Base-by-base conservation (phyloP, 2,797 vertebrate species). In the Phataginus tricuspis region DNA sequence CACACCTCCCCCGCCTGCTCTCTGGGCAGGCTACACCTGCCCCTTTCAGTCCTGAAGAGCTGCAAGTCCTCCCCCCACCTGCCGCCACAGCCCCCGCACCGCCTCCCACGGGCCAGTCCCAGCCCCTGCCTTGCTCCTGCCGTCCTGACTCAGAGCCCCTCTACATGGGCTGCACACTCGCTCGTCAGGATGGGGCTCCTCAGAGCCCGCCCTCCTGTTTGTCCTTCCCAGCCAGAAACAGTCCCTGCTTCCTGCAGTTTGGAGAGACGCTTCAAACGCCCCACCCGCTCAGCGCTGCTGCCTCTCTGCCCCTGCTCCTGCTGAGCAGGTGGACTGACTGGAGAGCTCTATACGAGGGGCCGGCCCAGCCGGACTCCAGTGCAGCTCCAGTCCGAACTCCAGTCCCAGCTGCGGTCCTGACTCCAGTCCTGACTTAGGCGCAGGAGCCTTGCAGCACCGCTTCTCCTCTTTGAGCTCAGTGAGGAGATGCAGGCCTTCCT, bases 41-140 rank as follows among this genome's bases (percentile, higher is more conserved):
- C 53, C 42, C 90, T 64, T 21, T 23, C 23, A 11, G 49, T 14
- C 3, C 82, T 2, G 57, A 64, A 63, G 4, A 66, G 37, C 27
- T 55, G 8, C 8, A 23, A 15, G 29, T 53, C 69, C 29, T 42
- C 34, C 27, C 8, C 0, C 25, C 6, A 16, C 34, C 2, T 5
- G 10, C 63, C 19, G 0, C n/a, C 21, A 5, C 10, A 0, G 1
- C 23, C 78, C 37, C 25, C 13, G 21, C 14, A 25, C 23, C 27
- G n/a, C 55, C 23, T 53, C 1, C 0, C 29, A 7, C 45, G 0
- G 25, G 4, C 0, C 0, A 23, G 23, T 45, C 34, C 45, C 25
- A 88, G 42, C 85, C 34, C n/a, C 25, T 64, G 1, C 1, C 15
- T 45, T 5, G 34, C 39, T 5, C 27, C 25, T 13, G 3, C 9